Percentiles rank a stretch among this genome's conserved stretches.
Evolutionary conservation across 2,888 invertebrate species (phyloP).

Genomic region (Pyrrhosoma nymphula): DNA sequence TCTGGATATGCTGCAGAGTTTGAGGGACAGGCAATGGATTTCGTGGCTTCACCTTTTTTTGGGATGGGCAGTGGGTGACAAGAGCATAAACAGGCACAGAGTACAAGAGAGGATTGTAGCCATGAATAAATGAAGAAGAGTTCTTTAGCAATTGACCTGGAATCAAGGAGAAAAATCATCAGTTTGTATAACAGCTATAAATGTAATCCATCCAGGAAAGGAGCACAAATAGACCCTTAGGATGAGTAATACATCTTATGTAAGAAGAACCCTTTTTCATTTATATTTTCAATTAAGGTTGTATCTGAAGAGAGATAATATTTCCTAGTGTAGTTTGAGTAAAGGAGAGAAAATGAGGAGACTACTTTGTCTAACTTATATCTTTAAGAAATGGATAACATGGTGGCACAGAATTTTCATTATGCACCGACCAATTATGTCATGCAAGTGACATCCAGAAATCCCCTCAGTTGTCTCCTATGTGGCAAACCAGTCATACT

Average conservation of each 20-base stretch:
- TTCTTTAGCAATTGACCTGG: slow-evolving; percentile 78
- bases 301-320: too few relatives aligned
- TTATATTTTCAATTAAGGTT: background rate
- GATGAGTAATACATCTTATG: background rate
- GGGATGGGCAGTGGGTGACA: slow-evolving; percentile 78
- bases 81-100: slow-evolving; percentile 83
- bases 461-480: too few relatives aligned
- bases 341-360: too few relatives aligned
- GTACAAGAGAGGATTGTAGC: slow-evolving; percentile 80
- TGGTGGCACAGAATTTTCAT: too few relatives aligned
- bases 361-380: too few relatives aligned
- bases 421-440: too few relatives aligned
- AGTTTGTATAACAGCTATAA: background rate
- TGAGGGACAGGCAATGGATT: background rate
- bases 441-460: too few relatives aligned
- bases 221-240: background rate
- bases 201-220: background rate
- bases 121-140: slow-evolving; percentile 81
- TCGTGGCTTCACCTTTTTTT: slow-evolving; percentile 58
- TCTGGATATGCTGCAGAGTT: background rate
- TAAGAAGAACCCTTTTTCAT: background rate
- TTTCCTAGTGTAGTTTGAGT: too few relatives aligned
- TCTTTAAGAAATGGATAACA: too few relatives aligned
- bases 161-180: slow-evolving; percentile 70
- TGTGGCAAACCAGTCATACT: too few relatives aligned